Evolutionary conservation across 2,888 invertebrate genomes (phyloP), one percentile per base, ranked within the genome.

Genomic region (Hydriomena furcata): DNA sequence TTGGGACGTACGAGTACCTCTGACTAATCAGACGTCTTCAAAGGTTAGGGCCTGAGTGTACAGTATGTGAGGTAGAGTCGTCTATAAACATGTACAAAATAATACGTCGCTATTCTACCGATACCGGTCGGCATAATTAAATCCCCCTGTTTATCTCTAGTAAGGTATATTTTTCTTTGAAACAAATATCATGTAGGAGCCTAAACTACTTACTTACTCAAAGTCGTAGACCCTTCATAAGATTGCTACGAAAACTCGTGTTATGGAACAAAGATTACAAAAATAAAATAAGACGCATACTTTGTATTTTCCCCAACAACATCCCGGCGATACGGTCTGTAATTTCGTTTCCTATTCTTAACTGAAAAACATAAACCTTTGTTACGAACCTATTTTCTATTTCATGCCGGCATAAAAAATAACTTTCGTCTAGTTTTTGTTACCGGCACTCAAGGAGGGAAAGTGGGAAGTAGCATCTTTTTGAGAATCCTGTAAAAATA

Each of bases 401-500:
- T 66, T 46, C 60, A 57, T 53, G 50, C 60, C 43, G 40, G 55
- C 64, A 66, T 66, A 71, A 69, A 62, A 68, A 68, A 59, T 61
- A 59, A 57, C 61, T 65, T 65, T 57, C 53, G 42, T 46, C 60
- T 65, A 71, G 61, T 68, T 65, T 49, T 64, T 66, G 59, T 38
- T 54, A 57, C 66, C 63, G 55, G 43, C 51, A 53, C 46, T 58
- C 60, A 63, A 63, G 61, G 63, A 52, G 27, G n/a, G 48, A 53
- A 44, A 41, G 54, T 51, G 43, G 58, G 60, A 60, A 43, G 54
- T 51, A 63, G 52, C 60, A 61, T 66, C 67, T 65, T 68, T 72
- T 74, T 71, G 70, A 71, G 69, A 66, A 24, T 62, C 70, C 57
- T 66, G 69, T 76, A 79, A 78, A 76, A 73, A 60, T 61, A 68